A percentile compares a stretch with the other conserved stretches of the same genome.
Evolutionary conservation across 2,888 invertebrate species (phyloP).

Genomic region (Andrena fulva): DNA sequence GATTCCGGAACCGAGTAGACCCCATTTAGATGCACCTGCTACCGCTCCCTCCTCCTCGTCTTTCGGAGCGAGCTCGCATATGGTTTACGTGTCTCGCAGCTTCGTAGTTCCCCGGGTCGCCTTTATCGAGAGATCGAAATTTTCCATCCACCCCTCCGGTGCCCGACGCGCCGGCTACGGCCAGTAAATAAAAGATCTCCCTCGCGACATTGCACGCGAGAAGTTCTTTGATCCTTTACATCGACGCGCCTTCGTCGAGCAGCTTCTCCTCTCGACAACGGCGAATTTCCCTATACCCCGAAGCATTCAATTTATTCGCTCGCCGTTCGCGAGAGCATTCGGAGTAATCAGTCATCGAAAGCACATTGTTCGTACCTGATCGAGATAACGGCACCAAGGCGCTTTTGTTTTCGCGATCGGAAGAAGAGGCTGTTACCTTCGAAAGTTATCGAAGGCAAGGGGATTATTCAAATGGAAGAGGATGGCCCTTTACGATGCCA

Average conservation of each 20-base stretch:
- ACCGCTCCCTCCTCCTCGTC: constrained; percentile 20
- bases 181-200: too few relatives aligned
- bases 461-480: constrained; percentile 10
- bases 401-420: not conserved
- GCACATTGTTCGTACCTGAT: not conserved
- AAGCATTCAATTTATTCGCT: not conserved
- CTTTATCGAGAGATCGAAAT: constrained; percentile 27
- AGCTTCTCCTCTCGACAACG: not conserved
- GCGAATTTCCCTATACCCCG: not conserved
- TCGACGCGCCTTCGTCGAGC: not conserved
- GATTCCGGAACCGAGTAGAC: constrained; percentile 59
- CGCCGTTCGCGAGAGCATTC: not conserved
- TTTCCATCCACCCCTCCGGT: not conserved
- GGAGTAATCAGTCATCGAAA: not conserved
- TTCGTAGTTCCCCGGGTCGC: constrained; percentile 1
- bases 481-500: not conserved
- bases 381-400: not conserved
- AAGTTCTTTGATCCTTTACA: not conserved
- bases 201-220: not conserved
- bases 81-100: constrained; percentile 34
- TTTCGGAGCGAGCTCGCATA: constrained; percentile 21
- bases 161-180: not conserved
- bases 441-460: not conserved
- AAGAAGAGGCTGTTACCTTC: not conserved
- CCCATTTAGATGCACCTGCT: constrained; percentile 68